Percentiles rank a stretch among this genome's conserved stretches.
Evolutionary conservation across 2,113 vertebrate species (phyloP).

Genomic region (Myotis davidii): DNA sequence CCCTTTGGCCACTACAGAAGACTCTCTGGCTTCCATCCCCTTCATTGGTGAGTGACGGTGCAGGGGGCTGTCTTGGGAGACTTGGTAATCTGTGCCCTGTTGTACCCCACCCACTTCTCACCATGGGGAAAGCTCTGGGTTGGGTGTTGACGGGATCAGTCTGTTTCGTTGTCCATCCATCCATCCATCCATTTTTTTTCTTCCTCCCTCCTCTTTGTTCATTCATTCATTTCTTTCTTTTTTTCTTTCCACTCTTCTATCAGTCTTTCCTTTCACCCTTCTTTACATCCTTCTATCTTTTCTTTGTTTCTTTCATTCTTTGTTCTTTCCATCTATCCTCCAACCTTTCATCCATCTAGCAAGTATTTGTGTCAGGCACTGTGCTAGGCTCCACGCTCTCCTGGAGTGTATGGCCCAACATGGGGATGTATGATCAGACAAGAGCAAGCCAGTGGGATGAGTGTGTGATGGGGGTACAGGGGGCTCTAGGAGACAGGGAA

Average conservation of each 20-base stretch:
- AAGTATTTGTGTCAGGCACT: neutral
- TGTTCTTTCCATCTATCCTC: neutral
- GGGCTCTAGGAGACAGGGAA: neutral
- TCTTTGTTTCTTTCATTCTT: conserved; percentile 6
- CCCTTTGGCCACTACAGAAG: conserved; percentile 90
- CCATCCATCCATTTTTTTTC: neutral
- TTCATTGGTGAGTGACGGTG: conserved; percentile 92
- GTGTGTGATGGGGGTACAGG: neutral
- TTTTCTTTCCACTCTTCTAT: no score
- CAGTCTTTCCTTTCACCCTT: neutral
- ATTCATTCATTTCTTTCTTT: neutral
- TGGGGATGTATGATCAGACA: neutral
- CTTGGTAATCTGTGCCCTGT: neutral
- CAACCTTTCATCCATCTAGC: neutral
- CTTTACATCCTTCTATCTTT: neutral
- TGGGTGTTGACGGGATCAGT: neutral
- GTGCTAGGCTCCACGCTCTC: neutral
- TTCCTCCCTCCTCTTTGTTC: neutral
- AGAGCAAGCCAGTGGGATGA: neutral
- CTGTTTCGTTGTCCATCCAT: neutral
- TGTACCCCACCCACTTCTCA: neutral
- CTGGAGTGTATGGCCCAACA: neutral
- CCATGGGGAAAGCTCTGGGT: neutral
- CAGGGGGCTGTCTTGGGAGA: neutral
- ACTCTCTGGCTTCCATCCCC: conserved; percentile 96